phyloP scores from a whole-genome alignment of 2,888 invertebrate species.

The Leptinotarsa peninsularis region DNA sequence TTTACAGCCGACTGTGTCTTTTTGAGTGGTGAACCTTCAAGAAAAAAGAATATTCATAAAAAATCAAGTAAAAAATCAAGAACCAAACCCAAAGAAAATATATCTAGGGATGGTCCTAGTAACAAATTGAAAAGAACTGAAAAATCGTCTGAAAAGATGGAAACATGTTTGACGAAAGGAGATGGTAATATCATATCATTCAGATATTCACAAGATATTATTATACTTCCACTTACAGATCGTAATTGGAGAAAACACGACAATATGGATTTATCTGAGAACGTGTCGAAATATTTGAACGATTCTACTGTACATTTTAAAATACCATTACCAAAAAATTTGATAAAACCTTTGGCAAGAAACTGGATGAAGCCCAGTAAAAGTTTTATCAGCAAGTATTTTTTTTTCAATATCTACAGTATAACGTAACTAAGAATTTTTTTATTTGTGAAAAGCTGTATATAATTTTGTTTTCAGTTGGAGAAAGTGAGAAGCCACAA shows the following conservation, averaged over 20 bases:
- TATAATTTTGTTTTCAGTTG: conserved; percentile 8
- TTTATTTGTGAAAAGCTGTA: not conserved
- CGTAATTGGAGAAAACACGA: not conserved
- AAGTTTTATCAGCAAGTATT: conserved; percentile 23
- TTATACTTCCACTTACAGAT: not conserved
- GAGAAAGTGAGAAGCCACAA: not conserved
- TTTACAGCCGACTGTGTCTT: no score
- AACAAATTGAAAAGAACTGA: no score
- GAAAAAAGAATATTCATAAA: no score
- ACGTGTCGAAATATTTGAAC: not conserved
- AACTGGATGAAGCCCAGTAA: conserved; percentile 38
- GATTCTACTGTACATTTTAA: not conserved
- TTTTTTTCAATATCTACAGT: not conserved
- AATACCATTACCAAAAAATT: conserved; percentile 7
- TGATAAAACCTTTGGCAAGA: conserved; percentile 30
- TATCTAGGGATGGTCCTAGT: no score
- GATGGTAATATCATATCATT: no score
- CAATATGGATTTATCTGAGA: not conserved
- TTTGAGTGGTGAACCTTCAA: no score
- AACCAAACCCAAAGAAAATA: no score
- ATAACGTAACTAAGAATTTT: not conserved
- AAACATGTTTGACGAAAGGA: no score
- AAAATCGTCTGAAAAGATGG: no score
- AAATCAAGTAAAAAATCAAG: no score
- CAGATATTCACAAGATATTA: no score